phyloP scores from a whole-genome alignment of 2,113 vertebrate species.

The Gavia stellata region DNA sequence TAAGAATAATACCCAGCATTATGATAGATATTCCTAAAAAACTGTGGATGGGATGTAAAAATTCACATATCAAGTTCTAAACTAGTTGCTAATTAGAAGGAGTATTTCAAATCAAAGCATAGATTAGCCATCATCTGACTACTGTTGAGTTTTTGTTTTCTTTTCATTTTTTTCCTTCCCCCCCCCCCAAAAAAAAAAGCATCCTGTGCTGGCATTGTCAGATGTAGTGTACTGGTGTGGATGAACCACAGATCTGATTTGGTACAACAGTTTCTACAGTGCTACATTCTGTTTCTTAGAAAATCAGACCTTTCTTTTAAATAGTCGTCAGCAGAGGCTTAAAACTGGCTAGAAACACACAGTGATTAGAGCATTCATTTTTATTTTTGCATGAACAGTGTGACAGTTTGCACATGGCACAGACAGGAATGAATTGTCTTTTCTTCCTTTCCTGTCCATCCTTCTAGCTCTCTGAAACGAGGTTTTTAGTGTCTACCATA shows the following conservation, averaged over 20 bases:
- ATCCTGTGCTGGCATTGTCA: neutral
- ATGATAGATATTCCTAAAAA: neutral
- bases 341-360: slow-evolving; percentile 19
- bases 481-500: slow-evolving; percentile 36
- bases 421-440: slow-evolving; percentile 31
- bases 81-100: neutral
- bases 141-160: neutral
- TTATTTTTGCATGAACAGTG: slow-evolving; percentile 23
- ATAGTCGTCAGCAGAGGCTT: slow-evolving; percentile 48
- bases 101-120: neutral
- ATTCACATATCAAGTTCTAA: neutral
- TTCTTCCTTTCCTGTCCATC: neutral
- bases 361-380: slow-evolving; percentile 40
- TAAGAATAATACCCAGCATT: neutral
- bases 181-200: no score
- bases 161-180: no score
- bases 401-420: slow-evolving; percentile 34
- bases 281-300: slow-evolving; percentile 36
- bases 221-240: neutral
- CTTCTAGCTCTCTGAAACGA: slow-evolving; percentile 26
- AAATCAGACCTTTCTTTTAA: slow-evolving; percentile 29
- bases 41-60: neutral
- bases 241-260: neutral
- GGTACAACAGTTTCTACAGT: neutral
- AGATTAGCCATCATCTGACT: neutral